Evolutionary conservation across 2,888 invertebrate genomes (phyloP), one percentile per base, ranked within the genome.

Genomic region (Thysanoteuthis rhombus): DNA sequence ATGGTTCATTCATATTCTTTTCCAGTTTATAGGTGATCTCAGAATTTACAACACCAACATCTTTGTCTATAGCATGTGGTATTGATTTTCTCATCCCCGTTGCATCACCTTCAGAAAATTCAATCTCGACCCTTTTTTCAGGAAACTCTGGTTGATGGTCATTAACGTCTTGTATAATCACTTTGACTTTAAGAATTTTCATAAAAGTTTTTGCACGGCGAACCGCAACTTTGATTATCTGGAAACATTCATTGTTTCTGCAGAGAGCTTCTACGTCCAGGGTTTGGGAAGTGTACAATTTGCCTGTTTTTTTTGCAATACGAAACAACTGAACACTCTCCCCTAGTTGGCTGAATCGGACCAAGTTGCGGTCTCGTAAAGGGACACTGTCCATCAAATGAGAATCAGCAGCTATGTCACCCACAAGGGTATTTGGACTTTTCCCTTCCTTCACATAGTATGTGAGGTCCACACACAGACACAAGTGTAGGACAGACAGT

Each of bases 131-230:
- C 38, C 94, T 94, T 38, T 94, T 94, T 45, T 94, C 94, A 16
- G 95, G 94, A 94, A 96, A 96, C 16, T 94, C 93, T 0, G 96
- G 96, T 16, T 94, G 94, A 93, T 96, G 95, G 94, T 96, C 96
- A 93, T 96, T 96, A 39, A 95, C 94, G 93, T 96, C 96, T 22
- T 94, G 91, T 36, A 96, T 93, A 32, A 94, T 90, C 12, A 96
- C 95, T 92, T 95, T 94, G 1, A 96, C 95, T 36, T 94, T 95
- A 19, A 95, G 94, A 90, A 95, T 95, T 89, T 95, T 95, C 93
- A 95, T 95, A 94, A 96, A 96, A 12, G 95, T 94, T 12, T 95
- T 95, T 6, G 40, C n/a, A 38, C 39, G 40, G 32, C 42, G 40
- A 16, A 92, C 92, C 10, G 92, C 92, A 92, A 92, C n/a, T 45